Evolutionary conservation across 2,888 invertebrate species (phyloP), one percentile per base, ranked within the genome.

Genomic region (Endotricha flammealis): DNA sequence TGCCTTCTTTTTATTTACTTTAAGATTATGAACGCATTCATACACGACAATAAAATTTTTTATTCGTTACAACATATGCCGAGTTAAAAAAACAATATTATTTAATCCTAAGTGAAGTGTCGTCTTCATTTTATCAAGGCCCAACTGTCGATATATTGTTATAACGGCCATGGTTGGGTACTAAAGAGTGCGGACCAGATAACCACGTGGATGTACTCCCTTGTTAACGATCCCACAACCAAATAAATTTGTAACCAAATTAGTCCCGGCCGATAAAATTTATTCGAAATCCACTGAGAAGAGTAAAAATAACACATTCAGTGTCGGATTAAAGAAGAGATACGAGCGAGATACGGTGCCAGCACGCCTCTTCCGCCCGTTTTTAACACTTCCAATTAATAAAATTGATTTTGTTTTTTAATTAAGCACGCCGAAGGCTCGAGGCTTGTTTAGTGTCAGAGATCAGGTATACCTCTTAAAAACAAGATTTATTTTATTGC

Each of bases 201-300:
- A 83, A 74, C 81, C 78, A 69, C 66, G 74, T 76, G 74, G 76
- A 75, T 76, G 82, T 81, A 77, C 77, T 62, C 67, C 55, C 83
- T 81, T 86, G 83, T 85, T 86, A 86, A 86, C 85, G 86, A 81
- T 74, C 69, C 73, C 67, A 76, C 80, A 70, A 72, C 81, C 81
- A 86, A 85, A 86, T 86, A 85, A 86, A 86, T 86, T 86, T 85
- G 86, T 86, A 86, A 85, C 86, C 85, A 85, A 86, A 86, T 86
- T 86, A 86, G 85, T 83, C 83, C 75, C 79, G 50, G 71, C 71
- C 75, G 86, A 86, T 86, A 86, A 85, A 86, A 86, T 86, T 85
- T 85, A 85, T 86, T 83, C 79, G 81, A 82, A 76, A 83, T 81
- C 78, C 81, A 77, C 77, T 73, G 78, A 78, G 79, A 66, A 75